phyloP scores from a whole-genome alignment of 2,888 invertebrate genomes.

The Hartigia nigra region DNA sequence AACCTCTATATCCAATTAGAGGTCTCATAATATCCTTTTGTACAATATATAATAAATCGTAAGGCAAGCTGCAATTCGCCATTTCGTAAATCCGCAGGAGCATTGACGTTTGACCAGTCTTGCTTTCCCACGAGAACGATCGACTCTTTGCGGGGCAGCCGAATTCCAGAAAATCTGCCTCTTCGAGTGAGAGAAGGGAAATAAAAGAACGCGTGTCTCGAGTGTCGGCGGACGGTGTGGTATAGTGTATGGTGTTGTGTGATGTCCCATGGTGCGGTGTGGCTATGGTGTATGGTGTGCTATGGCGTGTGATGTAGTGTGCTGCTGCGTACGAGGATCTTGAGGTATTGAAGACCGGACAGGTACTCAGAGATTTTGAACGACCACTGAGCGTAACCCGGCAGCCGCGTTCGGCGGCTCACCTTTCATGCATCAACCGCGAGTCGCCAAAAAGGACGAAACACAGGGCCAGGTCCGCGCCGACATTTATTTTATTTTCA shows the following conservation, averaged over 20 bases:
- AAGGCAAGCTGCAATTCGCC: neutral
- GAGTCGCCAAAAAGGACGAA: slow-evolving; percentile 14
- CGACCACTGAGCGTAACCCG: slow-evolving; percentile 45
- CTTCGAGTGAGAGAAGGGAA: slow-evolving; percentile 29
- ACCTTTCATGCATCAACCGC: slow-evolving; percentile 50
- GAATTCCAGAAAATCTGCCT: slow-evolving; percentile 42
- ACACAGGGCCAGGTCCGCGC: slow-evolving; percentile 1
- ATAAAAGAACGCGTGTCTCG: slow-evolving; percentile 43
- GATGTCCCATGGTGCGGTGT: neutral
- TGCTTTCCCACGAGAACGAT: neutral
- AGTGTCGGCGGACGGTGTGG: slow-evolving; percentile 33
- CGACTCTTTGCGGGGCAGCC: slow-evolving; percentile 11
- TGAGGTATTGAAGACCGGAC: slow-evolving; percentile 28
- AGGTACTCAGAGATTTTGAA: slow-evolving; percentile 31
- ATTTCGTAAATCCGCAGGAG: neutral
- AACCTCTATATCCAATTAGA: too few relatives aligned
- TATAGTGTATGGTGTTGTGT: neutral
- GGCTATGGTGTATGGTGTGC: neutral
- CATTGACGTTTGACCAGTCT: neutral
- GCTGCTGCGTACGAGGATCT: slow-evolving; percentile 7
- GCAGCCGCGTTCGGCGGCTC: slow-evolving; percentile 49
- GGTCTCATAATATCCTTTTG: neutral
- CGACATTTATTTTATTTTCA: slow-evolving; percentile 8
- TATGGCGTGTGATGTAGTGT: neutral
- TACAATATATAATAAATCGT: too few relatives aligned